These are phyloP conservation scores for Microcaecilia unicolor DNA, from an alignment of 2,797 vertebrate genomes.

Conservation along the genomic window DNA sequence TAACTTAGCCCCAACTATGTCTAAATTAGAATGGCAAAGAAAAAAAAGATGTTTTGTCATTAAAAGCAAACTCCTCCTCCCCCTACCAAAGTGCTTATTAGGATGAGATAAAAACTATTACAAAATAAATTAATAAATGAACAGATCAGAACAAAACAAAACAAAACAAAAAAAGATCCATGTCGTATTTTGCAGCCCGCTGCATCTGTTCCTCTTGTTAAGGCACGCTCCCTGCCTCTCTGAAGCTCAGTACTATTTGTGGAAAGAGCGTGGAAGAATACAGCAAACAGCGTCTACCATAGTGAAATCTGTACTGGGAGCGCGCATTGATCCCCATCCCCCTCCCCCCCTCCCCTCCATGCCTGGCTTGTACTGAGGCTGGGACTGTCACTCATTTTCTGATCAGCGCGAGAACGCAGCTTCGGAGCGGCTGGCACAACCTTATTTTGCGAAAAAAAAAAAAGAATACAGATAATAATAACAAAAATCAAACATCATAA, in stretches of 20 bases:
- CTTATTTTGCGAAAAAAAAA: constrained; percentile 32
- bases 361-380: constrained; percentile 68
- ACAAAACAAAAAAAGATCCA: too few relatives aligned
- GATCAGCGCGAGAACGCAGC: constrained; percentile 63
- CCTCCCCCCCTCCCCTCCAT: constrained; percentile 28
- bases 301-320: constrained; percentile 24
- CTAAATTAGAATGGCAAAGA: too few relatives aligned
- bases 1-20: too few relatives aligned
- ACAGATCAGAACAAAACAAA: too few relatives aligned
- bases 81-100: too few relatives aligned
- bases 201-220: constrained; percentile 26
- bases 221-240: constrained; percentile 24
- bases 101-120: too few relatives aligned
- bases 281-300: constrained; percentile 37
- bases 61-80: too few relatives aligned
- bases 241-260: constrained; percentile 51
- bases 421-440: constrained; percentile 56
- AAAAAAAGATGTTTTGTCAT: too few relatives aligned
- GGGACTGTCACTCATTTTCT: constrained; percentile 79
- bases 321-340: constrained; percentile 87
- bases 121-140: too few relatives aligned
- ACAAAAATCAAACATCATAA: constrained; percentile 30
- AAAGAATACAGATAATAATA: constrained; percentile 21
- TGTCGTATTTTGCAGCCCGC: constrained; percentile 39
- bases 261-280: constrained; percentile 56